Base-by-base conservation (phyloP, 2,888 invertebrate species). In the Ptycholaimellus sp. region DNA sequence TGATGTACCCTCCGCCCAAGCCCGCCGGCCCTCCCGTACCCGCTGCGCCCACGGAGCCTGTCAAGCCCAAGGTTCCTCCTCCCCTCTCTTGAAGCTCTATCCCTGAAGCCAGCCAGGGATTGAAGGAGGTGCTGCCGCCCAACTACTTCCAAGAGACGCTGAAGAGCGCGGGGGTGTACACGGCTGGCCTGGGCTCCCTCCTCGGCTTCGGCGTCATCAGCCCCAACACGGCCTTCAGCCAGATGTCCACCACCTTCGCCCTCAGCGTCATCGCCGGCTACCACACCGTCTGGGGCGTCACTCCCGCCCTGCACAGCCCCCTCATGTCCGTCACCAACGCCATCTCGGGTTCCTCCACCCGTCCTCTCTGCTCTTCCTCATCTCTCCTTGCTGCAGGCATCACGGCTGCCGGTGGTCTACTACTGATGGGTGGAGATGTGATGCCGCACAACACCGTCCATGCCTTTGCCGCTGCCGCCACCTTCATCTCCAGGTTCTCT, bases 301-400 rank as follows among this genome's bases (percentile, higher is more conserved):
- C 77, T 14, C 81, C 81, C 9, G 79, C 81, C 22, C 68, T 82
- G 18, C 81, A 82, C 64, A 79, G 79, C 1, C 82, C 81, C 0
- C 69, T 82, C 20, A 82, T 82, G 81, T 79, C 79, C 1, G 81
- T 82, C 25, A 82, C 81, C 4, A 82, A 82, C 60, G 81, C 82
- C 42, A 76, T 82, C 52, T 79, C 79, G 9, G 81, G 79, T 23
- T 20, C n/a, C n/a, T n/a, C n/a, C n/a, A n/a, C n/a, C n/a, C n/a
- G n/a, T n/a, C n/a, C n/a, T n/a, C n/a, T n/a, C n/a, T n/a, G n/a
- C n/a, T n/a, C n/a, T n/a, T n/a, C n/a, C n/a, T n/a, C n/a, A n/a
- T n/a, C n/a, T n/a, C n/a, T n/a, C n/a, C n/a, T n/a, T n/a, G n/a
- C n/a, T n/a, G n/a, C n/a, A n/a, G n/a, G 53, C 30, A 78, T 81